Percentiles rank a stretch among this genome's conserved stretches.
Evolutionary conservation across 2,797 vertebrate species (phyloP).

Genomic region (Lacerta bilineata): DNA sequence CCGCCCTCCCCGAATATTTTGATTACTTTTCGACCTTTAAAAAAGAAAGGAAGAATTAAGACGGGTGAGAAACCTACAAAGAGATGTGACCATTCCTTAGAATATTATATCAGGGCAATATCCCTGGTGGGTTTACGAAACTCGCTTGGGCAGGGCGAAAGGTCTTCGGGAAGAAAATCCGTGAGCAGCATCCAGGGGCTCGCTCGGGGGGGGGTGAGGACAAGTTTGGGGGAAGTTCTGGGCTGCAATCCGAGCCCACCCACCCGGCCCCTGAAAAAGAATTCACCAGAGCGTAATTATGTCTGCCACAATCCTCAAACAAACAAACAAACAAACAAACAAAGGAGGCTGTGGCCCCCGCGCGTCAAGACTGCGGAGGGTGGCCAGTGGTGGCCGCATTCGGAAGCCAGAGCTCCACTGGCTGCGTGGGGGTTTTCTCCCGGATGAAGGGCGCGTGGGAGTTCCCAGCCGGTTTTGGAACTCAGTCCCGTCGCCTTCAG

Average conservation of each 20-base stretch:
- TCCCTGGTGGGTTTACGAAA: too few species aligned
- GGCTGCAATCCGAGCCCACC: fast-evolving
- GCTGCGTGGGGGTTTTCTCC: neutral
- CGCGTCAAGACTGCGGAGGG: too few species aligned
- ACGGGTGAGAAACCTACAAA: too few species aligned
- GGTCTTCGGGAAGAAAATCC: neutral
- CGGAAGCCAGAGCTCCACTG: neutral
- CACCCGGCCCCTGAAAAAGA: fast-evolving
- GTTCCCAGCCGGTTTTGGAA: too few species aligned
- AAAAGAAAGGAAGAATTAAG: neutral
- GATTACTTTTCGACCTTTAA: neutral
- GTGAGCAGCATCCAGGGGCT: neutral
- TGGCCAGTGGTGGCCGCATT: neutral
- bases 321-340: too few species aligned
- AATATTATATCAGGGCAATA: neutral
- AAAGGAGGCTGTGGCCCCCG: neutral
- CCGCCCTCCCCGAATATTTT: neutral
- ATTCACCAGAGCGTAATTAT: neutral
- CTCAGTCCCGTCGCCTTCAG: neutral
- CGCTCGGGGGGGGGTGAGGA: neutral
- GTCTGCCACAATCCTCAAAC: neutral
- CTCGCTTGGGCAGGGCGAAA: neutral
- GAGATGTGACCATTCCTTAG: too few species aligned
- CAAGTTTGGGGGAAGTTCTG: neutral
- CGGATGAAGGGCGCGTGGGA: neutral